Evolutionary conservation across 2,113 vertebrate genomes (phyloP).

Genomic region (Rhadina sibilatrix): DNA sequence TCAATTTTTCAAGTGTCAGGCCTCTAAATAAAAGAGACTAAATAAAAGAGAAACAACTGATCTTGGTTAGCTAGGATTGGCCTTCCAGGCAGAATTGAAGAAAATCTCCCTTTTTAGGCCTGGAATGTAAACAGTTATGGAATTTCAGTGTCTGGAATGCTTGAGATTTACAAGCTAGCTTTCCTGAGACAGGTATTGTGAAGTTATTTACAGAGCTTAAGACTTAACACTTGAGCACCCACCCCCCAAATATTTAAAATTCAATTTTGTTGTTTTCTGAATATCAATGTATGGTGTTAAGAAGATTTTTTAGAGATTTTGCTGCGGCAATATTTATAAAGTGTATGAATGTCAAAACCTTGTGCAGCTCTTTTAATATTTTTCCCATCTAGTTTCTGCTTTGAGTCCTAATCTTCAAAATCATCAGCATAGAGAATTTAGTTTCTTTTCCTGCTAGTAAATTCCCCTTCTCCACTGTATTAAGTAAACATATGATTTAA

Average conservation of each 20-base stretch:
- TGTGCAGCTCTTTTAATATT: neutral
- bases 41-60: neutral
- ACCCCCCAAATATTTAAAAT: neutral
- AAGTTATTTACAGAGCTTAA: constrained; percentile 15
- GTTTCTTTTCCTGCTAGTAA: neutral
- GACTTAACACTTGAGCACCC: neutral
- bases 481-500: neutral
- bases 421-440: neutral
- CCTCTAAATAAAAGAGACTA: constrained; percentile 8
- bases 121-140: constrained; percentile 54
- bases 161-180: constrained; percentile 50
- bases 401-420: neutral
- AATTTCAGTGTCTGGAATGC: constrained; percentile 62
- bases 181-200: constrained; percentile 10
- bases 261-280: neutral
- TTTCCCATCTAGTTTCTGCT: neutral
- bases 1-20: neutral
- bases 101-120: constrained; percentile 52
- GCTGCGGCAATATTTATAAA: neutral
- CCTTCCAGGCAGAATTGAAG: constrained; percentile 32
- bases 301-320: neutral
- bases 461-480: neutral
- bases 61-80: constrained; percentile 10
- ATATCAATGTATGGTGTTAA: neutral
- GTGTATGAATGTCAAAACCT: neutral